Conservation (phyloP, 1,140 invertebrate species). For the Caenorhabditis tropicalis region DNA sequence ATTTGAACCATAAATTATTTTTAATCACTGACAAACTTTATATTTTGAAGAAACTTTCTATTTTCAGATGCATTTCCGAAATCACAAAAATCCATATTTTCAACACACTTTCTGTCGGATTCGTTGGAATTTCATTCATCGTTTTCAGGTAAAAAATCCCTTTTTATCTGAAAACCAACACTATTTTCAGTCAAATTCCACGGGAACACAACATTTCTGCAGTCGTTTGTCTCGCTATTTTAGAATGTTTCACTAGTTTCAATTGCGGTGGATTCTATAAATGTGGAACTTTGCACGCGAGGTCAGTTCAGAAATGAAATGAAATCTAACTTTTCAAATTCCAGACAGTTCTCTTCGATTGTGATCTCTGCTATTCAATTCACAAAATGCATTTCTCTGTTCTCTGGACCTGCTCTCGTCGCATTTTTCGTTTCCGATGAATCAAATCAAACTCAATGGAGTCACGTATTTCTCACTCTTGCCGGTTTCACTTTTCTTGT, state of each 20-base stretch:
- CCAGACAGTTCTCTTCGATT: conserved; percentile 45
- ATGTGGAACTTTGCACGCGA: conserved; percentile 48
- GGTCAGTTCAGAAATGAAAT: neutral
- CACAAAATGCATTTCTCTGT: conserved; percentile 48
- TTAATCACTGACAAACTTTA: too few species aligned
- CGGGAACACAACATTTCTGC: conserved; percentile 7
- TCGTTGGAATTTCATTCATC: conserved; percentile 5
- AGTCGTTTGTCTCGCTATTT: neutral
- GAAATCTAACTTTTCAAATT: neutral
- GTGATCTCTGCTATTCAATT: conserved; percentile 48
- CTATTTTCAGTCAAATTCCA: conserved; percentile 31
- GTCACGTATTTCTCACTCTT: neutral
- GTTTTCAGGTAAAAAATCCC: neutral
- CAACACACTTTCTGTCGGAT: conserved; percentile 33
- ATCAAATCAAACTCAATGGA: conserved; percentile 30
- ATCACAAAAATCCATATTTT: conserved; percentile 45
- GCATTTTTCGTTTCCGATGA: conserved; percentile 41
- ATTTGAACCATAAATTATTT: too few species aligned
- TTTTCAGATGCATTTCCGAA: conserved; percentile 23
- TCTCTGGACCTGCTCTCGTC: conserved; percentile 35
- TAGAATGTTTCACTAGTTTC: conserved; percentile 17
- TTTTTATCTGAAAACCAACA: neutral
- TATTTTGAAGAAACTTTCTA: too few species aligned
- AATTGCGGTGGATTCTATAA: conserved; percentile 53
- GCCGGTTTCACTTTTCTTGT: conserved; percentile 28